Evolutionary conservation across 2,113 vertebrate genomes (phyloP).

Genomic region (Oncorhynchus masou): DNA sequence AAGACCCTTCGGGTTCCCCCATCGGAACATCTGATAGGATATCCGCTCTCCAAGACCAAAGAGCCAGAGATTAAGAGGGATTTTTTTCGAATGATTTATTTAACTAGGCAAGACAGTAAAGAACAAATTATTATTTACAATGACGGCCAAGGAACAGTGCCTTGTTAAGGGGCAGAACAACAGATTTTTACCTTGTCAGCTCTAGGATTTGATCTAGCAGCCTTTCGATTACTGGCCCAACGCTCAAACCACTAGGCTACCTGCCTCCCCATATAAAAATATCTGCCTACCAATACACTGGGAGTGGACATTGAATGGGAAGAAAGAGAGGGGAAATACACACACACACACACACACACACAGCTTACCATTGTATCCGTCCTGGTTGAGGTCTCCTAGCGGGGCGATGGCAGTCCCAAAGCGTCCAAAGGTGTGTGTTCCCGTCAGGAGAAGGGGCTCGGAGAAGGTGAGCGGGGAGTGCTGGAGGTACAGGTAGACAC

Average conservation of each 20-base stretch:
- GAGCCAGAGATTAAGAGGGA: slow-evolving; percentile 29
- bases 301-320: not conserved
- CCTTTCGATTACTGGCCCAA: too few species aligned
- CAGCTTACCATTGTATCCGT: slow-evolving; percentile 89
- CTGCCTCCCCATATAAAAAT: not conserved
- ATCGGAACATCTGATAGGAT: slow-evolving; percentile 47
- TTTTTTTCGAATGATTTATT: not conserved
- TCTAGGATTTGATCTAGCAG: too few species aligned
- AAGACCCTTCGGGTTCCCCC: slow-evolving; percentile 38
- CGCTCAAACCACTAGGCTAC: too few species aligned
- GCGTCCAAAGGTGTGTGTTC: slow-evolving; percentile 86
- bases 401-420: slow-evolving; percentile 90
- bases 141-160: too few species aligned
- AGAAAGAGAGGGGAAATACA: too few species aligned
- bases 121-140: too few species aligned
- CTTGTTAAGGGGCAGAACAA: too few species aligned
- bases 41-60: slow-evolving; percentile 58
- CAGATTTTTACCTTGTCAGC: too few species aligned
- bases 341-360: not conserved
- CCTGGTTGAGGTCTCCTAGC: slow-evolving; percentile 92
- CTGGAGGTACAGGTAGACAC: slow-evolving; percentile 91
- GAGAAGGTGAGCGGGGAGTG: slow-evolving; percentile 78
- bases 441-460: slow-evolving; percentile 79
- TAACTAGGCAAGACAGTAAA: too few species aligned
- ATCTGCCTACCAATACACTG: not conserved